A percentile compares a stretch with the other conserved stretches of the same genome.
These are phyloP conservation scores for Montipora efflorescens DNA, from an alignment of 64 coral and sea anemone species.

Conservation along the genomic window DNA sequence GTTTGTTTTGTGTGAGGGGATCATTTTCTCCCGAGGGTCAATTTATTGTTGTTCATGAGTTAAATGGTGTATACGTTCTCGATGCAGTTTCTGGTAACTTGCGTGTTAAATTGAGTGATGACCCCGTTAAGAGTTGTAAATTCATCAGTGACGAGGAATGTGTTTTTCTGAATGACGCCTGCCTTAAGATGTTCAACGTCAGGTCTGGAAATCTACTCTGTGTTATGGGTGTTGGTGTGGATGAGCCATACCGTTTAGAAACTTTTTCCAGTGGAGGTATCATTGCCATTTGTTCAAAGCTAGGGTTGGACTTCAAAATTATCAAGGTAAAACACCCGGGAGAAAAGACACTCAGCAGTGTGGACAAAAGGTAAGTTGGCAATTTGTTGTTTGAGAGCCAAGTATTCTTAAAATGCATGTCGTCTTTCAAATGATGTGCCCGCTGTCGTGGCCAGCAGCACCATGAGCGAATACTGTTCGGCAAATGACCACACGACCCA, in stretches of 20 bases:
- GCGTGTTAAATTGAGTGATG: background rate
- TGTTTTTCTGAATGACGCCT: background rate
- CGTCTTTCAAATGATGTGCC: no score
- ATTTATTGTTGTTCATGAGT: no score
- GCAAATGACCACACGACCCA: no score
- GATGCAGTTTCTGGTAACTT: background rate
- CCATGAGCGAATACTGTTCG: no score
- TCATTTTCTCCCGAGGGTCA: no score
- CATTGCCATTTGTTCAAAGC: background rate
- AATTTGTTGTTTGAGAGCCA: no score
- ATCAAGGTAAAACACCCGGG: background rate
- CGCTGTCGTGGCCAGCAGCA: no score
- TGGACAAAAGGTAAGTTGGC: no score
- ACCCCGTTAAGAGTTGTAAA: background rate
- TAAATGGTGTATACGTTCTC: background rate
- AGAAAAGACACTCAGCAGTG: no score
- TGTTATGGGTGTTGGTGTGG: background rate
- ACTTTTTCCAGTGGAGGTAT: background rate
- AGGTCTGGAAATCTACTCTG: background rate
- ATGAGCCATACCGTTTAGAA: background rate
- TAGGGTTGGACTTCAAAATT: background rate
- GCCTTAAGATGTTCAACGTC: background rate
- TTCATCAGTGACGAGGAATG: slow-evolving; percentile 5
- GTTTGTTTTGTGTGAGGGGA: background rate
- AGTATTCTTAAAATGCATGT: no score